These are phyloP conservation scores for Apodemus agrarius DNA, from an alignment of 2,797 vertebrate species.

Conservation along the genomic window DNA sequence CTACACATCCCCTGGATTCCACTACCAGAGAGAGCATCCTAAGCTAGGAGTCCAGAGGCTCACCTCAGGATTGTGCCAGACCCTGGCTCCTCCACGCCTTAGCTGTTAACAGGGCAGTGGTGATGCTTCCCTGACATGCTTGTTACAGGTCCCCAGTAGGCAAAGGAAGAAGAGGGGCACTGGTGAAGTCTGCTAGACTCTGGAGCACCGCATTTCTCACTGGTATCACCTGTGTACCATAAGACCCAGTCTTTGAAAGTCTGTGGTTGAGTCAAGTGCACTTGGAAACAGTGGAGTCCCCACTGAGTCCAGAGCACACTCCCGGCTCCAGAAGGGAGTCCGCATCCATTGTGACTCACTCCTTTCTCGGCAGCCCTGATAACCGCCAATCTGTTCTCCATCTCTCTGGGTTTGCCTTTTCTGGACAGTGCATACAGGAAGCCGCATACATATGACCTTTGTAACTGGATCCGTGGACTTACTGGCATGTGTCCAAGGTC, in stretches of 20 bases:
- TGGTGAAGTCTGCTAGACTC: neutral
- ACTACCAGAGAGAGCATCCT: neutral
- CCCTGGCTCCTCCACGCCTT: neutral
- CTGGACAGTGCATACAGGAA: neutral
- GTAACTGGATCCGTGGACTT: neutral
- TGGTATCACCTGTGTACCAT: neutral
- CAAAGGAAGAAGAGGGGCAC: neutral
- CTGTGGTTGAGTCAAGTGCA: neutral
- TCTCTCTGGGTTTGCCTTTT: neutral
- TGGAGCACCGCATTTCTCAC: neutral
- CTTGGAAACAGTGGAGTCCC: neutral
- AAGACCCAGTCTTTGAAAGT: neutral
- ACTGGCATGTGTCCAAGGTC: neutral
- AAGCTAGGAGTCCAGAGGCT: neutral
- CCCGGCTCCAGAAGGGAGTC: neutral
- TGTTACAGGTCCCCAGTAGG: neutral
- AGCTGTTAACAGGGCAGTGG: neutral
- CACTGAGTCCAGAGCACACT: neutral
- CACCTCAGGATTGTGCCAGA: neutral
- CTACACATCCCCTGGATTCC: neutral
- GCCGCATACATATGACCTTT: neutral
- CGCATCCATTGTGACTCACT: neutral
- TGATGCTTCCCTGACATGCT: neutral
- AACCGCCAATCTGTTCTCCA: neutral
- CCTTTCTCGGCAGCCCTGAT: too few relatives aligned